phyloP scores from a whole-genome alignment of 2,888 invertebrate species.

The Drosophila colorata region DNA sequence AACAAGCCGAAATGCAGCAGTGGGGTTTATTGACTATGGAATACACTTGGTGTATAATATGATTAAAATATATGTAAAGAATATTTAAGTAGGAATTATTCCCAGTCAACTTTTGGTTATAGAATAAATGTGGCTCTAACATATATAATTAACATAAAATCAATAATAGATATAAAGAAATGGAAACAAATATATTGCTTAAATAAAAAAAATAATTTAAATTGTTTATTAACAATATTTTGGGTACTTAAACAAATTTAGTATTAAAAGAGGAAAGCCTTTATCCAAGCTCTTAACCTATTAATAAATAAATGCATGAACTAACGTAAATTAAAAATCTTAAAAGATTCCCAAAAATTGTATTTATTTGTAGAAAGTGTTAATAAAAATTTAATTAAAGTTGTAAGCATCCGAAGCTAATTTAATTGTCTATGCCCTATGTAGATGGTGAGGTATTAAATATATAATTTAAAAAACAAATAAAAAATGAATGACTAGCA shows the following conservation, averaged over 20 bases:
- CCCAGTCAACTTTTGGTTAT: too few relatives aligned
- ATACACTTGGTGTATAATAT: neutral
- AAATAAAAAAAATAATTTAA: too few relatives aligned
- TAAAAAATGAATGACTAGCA: slow-evolving; percentile 3
- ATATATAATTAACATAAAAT: too few relatives aligned
- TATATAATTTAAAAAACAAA: neutral
- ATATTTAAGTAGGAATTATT: neutral
- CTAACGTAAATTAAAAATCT: too few relatives aligned
- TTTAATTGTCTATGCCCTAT: neutral
- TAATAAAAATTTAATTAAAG: neutral
- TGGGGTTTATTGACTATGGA: neutral
- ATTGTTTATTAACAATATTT: too few relatives aligned
- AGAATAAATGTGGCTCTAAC: too few relatives aligned
- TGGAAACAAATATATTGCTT: too few relatives aligned
- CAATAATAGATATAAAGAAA: too few relatives aligned
- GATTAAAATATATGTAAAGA: neutral
- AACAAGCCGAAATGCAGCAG: neutral
- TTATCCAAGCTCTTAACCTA: too few relatives aligned
- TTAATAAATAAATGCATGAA: too few relatives aligned
- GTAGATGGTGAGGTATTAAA: neutral
- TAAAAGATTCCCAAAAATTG: neutral
- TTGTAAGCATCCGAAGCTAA: neutral
- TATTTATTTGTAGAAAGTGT: neutral
- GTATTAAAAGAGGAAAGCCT: too few relatives aligned
- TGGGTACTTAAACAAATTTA: too few relatives aligned